Percentiles rank a stretch among this genome's conserved stretches.
Evolutionary conservation across 2,797 vertebrate genomes (phyloP).

Genomic region (Hybognathus amarus): DNA sequence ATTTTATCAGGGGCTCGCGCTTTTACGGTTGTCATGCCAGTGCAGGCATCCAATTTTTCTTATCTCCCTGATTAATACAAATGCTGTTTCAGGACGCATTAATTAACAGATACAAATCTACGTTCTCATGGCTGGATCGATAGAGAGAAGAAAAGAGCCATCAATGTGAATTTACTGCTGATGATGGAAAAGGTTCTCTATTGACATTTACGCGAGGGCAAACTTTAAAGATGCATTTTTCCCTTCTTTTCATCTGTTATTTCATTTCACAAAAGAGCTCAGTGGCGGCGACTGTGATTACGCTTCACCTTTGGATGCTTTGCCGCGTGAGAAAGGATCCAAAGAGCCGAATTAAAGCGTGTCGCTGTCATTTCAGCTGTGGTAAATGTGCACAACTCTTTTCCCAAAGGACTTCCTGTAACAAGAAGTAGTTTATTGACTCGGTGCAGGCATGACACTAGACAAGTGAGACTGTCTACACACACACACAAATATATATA

Average conservation of each 20-base stretch:
- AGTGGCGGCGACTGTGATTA: constrained; percentile 78
- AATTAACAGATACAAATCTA: constrained; percentile 99
- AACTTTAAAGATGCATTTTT: constrained; percentile 82
- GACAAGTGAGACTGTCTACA: background rate
- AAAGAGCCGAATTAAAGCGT: constrained; percentile 50
- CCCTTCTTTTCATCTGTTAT: constrained; percentile 88
- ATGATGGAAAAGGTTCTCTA: constrained; percentile 97
- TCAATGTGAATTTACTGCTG: constrained; percentile 99
- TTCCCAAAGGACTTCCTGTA: constrained; percentile 34
- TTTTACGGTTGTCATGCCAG: constrained; percentile 95
- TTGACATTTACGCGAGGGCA: constrained; percentile 88
- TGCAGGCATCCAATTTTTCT: constrained; percentile 99
- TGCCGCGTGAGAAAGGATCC: constrained; percentile 48
- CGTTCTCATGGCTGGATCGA: constrained; percentile 99
- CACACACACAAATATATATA: background rate
- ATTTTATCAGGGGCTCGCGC: constrained; percentile 94
- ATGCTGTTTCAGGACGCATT: constrained; percentile 99
- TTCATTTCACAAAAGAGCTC: constrained; percentile 81
- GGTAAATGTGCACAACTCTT: constrained; percentile 9
- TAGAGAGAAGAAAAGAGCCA: constrained; percentile 99
- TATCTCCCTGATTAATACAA: constrained; percentile 99
- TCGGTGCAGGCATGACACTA: background rate
- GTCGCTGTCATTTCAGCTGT: constrained; percentile 23
- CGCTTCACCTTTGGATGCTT: constrained; percentile 68
- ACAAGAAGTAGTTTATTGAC: constrained; percentile 40